These are phyloP conservation scores for Ips nitidus DNA, from an alignment of 1,140 invertebrate genomes.

Conservation along the genomic window DNA sequence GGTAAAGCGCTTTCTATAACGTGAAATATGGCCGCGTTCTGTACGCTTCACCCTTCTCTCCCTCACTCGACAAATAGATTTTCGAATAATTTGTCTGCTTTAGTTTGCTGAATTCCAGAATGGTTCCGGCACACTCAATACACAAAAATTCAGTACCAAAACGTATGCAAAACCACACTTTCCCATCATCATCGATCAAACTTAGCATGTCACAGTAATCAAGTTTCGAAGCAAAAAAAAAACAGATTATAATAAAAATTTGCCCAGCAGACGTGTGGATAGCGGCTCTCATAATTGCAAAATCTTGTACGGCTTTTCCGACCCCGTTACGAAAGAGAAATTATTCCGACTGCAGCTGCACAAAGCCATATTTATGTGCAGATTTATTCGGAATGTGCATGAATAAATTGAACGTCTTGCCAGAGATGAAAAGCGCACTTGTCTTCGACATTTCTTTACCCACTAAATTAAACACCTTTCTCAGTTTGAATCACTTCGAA, in stretches of 20 bases:
- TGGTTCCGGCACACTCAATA: background rate
- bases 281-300: background rate
- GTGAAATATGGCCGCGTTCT: slow-evolving; percentile 15
- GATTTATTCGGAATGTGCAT: slow-evolving; percentile 2
- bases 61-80: slow-evolving; percentile 5
- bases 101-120: background rate
- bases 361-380: slow-evolving; percentile 11
- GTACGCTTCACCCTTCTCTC: background rate
- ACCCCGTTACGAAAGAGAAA: background rate
- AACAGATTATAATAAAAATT: background rate
- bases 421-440: no score
- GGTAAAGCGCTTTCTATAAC: slow-evolving; percentile 23
- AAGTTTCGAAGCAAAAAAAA: no score
- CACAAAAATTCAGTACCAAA: background rate
- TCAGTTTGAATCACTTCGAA: no score
- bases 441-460: no score
- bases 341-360: slow-evolving; percentile 5
- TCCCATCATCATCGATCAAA: no score
- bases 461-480: no score
- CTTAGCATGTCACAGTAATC: no score
- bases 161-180: no score
- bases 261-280: background rate
- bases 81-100: background rate
- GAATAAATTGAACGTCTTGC: slow-evolving; percentile 8
- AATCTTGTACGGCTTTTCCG: background rate